phyloP scores from a whole-genome alignment of 2,797 vertebrate genomes.

The Tamandua tetradactyla region DNA sequence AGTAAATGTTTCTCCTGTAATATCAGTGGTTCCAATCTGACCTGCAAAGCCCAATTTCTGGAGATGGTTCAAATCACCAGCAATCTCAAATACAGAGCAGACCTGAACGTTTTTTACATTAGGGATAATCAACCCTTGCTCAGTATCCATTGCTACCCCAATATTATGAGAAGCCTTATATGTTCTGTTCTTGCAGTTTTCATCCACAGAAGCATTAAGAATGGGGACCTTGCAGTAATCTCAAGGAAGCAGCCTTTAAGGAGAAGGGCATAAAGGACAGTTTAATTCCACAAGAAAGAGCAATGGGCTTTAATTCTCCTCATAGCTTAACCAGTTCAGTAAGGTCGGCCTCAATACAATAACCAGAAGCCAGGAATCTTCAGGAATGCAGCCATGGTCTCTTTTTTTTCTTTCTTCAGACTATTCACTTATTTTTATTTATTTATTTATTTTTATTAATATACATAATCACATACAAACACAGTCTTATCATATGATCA shows the following conservation, averaged over 20 bases:
- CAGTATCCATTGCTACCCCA: slow-evolving; percentile 96
- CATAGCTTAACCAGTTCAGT: slow-evolving; percentile 90
- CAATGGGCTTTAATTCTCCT: slow-evolving; percentile 87
- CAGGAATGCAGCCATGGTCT: slow-evolving; percentile 93
- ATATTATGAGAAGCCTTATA: slow-evolving; percentile 98
- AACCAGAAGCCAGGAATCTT: slow-evolving; percentile 97
- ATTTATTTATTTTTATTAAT: too few species aligned
- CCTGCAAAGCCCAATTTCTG: slow-evolving; percentile 89
- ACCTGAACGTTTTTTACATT: slow-evolving; percentile 96
- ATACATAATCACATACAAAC: too few species aligned
- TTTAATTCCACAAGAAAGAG: slow-evolving; percentile 89
- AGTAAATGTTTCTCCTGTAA: slow-evolving; percentile 95
- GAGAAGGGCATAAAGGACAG: slow-evolving; percentile 99
- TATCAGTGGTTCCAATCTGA: slow-evolving; percentile 91
- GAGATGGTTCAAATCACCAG: slow-evolving; percentile 93
- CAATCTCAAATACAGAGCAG: slow-evolving; percentile 93
- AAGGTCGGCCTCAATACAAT: slow-evolving; percentile 95
- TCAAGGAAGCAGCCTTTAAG: slow-evolving; percentile 95
- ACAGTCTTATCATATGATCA: too few species aligned
- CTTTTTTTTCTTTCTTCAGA: too few species aligned
- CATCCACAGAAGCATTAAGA: slow-evolving; percentile 95
- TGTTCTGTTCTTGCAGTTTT: slow-evolving; percentile 93
- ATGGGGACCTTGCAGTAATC: slow-evolving; percentile 93
- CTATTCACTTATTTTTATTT: too few species aligned
- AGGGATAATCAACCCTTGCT: slow-evolving; percentile 94